Conservation (phyloP, 2,888 invertebrate genomes). For the Allophyes oxyacanthae region DNA sequence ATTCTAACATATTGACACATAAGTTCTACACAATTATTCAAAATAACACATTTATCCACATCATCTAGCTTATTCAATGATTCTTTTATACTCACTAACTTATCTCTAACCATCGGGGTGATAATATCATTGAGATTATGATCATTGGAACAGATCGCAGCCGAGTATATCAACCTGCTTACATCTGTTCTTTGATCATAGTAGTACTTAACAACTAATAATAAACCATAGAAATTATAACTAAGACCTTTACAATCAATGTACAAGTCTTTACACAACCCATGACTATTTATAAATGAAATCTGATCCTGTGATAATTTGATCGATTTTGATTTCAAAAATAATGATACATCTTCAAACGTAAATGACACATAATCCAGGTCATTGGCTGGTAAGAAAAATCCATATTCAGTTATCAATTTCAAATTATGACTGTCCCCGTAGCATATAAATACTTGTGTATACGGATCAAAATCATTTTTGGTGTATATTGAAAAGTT, state of each 20-base stretch:
- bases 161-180: conserved; percentile 81
- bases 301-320: conserved; percentile 89
- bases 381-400: conserved; percentile 91
- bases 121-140: conserved; percentile 77
- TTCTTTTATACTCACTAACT: conserved; percentile 69
- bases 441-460: conserved; percentile 96
- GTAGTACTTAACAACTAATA: conserved; percentile 84
- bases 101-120: conserved; percentile 75
- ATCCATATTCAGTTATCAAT: conserved; percentile 96
- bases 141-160: conserved; percentile 80
- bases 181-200: conserved; percentile 79
- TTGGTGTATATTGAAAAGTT: conserved; percentile 85
- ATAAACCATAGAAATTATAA: conserved; percentile 90
- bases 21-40: conserved; percentile 82
- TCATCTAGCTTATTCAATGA: conserved; percentile 71
- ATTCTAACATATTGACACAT: conserved; percentile 84
- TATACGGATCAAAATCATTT: conserved; percentile 89
- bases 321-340: conserved; percentile 71
- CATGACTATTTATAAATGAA: conserved; percentile 90
- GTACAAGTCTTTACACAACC: conserved; percentile 90
- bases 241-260: conserved; percentile 90
- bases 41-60: conserved; percentile 71
- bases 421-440: conserved; percentile 94
- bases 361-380: conserved; percentile 91
- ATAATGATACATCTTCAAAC: conserved; percentile 86